Conservation (phyloP, 2,797 vertebrate genomes). For the Myiotriccus ornatus region DNA sequence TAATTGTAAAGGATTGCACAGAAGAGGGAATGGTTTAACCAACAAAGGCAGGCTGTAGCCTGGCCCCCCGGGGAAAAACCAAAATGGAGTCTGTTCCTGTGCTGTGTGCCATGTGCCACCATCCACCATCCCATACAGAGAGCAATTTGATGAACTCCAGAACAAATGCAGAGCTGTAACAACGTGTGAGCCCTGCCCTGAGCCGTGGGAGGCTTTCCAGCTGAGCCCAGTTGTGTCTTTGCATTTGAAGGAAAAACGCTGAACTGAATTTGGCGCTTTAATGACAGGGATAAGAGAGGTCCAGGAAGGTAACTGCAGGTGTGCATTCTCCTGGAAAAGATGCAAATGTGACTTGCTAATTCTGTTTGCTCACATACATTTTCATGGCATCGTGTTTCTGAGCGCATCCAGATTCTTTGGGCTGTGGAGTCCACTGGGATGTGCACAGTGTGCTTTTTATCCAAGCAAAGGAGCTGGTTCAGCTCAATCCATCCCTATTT, state of each 20-base stretch:
- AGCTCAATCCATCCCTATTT: background rate
- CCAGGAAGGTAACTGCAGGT: background rate
- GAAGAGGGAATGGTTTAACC: background rate
- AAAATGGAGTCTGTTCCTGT: background rate
- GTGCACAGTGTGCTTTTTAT: background rate
- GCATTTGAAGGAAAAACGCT: background rate
- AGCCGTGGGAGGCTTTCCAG: background rate
- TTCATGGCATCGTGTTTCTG: background rate
- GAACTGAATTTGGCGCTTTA: background rate
- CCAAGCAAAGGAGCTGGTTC: background rate
- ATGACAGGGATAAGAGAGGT: background rate
- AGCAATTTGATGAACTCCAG: background rate
- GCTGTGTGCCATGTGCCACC: background rate
- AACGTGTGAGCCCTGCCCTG: background rate
- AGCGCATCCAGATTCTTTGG: background rate
- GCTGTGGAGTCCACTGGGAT: background rate
- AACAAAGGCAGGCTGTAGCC: background rate
- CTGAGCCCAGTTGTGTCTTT: background rate
- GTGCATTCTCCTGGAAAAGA: background rate
- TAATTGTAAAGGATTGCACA: background rate
- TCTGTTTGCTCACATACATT: background rate
- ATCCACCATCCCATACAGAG: background rate
- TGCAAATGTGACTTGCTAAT: background rate
- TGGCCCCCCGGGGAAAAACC: background rate
- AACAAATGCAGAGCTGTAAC: background rate